Percentiles rank a stretch among this genome's conserved stretches.
These are phyloP conservation scores for Sphaerodactylus townsendi DNA, from an alignment of 2,113 vertebrate genomes.

Conservation along the genomic window DNA sequence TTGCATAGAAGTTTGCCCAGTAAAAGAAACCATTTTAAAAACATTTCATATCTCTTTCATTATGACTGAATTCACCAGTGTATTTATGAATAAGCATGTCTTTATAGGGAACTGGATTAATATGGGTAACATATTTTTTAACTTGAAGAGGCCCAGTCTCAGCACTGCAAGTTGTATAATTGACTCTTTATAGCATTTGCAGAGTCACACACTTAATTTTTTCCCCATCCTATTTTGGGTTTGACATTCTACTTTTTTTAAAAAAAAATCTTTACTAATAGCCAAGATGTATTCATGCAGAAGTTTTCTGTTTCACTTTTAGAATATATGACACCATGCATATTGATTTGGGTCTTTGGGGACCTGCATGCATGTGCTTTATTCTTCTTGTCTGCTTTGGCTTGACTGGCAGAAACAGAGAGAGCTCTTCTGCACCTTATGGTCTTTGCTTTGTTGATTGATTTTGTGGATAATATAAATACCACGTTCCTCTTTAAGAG, in stretches of 20 bases:
- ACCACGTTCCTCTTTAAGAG: background rate
- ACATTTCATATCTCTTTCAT: background rate
- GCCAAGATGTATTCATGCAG: background rate
- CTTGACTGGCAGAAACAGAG: background rate
- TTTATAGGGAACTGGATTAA: fast-evolving
- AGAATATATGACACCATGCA: fast-evolving
- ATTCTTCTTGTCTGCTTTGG: background rate
- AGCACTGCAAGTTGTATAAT: background rate
- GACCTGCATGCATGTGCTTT: background rate
- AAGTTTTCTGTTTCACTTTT: constrained; percentile 8
- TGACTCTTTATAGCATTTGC: background rate
- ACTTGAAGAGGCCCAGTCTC: background rate
- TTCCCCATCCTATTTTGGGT: background rate
- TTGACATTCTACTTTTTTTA: constrained; percentile 4
- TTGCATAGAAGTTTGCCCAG: background rate
- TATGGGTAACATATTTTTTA: background rate
- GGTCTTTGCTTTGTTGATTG: background rate
- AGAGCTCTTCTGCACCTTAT: background rate
- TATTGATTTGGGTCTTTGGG: background rate
- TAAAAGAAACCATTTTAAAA: background rate
- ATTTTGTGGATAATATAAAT: background rate
- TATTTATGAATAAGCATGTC: background rate
- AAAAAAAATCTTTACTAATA: background rate
- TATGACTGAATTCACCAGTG: background rate
- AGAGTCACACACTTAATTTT: fast-evolving